Conservation (phyloP, 2,113 vertebrate species). For the Eclectus roratus region DNA sequence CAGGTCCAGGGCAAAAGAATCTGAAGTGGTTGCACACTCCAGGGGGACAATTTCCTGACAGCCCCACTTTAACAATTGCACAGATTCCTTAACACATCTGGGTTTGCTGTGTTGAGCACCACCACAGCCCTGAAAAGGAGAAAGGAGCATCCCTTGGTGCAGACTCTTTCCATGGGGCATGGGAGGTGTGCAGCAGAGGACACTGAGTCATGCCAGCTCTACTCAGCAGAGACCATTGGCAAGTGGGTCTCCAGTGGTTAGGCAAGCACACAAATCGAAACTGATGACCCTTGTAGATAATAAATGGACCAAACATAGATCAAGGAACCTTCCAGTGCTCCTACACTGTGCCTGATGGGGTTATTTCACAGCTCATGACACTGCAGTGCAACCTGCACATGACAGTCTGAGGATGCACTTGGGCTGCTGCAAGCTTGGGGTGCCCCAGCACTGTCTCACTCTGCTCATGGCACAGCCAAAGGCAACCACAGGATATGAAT, state of each 20-base stretch:
- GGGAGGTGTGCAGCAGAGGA: neutral
- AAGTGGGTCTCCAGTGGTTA: neutral
- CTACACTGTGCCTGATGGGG: neutral
- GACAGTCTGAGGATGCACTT: neutral
- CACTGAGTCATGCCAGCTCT: neutral
- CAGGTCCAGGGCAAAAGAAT: neutral
- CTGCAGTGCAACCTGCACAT: neutral
- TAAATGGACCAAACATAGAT: neutral
- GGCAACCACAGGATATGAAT: neutral
- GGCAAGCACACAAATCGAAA: neutral
- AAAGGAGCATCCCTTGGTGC: neutral
- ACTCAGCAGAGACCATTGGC: neutral
- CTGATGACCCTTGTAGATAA: neutral
- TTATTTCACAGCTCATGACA: neutral
- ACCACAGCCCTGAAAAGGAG: neutral
- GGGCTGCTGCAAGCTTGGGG: neutral
- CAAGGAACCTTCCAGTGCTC: neutral
- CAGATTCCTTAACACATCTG: neutral
- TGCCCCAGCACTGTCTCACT: neutral
- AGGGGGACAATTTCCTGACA: neutral
- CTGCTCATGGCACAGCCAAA: neutral
- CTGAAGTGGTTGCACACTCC: neutral
- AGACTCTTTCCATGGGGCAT: neutral
- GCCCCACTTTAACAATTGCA: neutral
- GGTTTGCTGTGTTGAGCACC: neutral